Conservation (phyloP, 1,140 invertebrate genomes). For the Macrosteles quadrilineatus region DNA sequence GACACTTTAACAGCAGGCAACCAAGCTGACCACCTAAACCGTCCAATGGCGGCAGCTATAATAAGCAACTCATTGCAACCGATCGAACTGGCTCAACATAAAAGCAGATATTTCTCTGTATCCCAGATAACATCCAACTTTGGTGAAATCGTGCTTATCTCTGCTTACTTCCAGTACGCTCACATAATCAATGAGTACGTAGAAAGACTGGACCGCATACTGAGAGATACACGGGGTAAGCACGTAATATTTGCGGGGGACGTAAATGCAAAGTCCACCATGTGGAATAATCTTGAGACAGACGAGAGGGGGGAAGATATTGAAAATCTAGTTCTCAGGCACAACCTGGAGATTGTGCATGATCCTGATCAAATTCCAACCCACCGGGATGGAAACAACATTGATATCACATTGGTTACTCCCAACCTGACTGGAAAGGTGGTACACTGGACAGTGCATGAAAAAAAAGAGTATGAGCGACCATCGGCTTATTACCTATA, state of each 20-base stretch:
- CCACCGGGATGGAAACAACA: neutral
- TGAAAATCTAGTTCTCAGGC: neutral
- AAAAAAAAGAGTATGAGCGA: neutral
- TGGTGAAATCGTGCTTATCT: too few species aligned
- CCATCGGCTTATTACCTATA: neutral
- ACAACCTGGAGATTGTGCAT: neutral
- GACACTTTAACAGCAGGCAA: too few species aligned
- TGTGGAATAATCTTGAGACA: neutral
- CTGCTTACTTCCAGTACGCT: too few species aligned
- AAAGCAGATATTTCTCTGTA: too few species aligned
- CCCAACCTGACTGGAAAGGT: neutral
- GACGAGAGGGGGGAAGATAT: neutral
- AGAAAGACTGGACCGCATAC: too few species aligned
- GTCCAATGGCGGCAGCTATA: too few species aligned
- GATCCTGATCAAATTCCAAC: neutral
- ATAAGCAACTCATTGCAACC: too few species aligned
- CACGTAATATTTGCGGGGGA: too few species aligned
- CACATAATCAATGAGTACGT: too few species aligned
- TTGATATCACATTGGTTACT: neutral
- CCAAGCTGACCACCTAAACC: too few species aligned
- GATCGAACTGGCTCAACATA: too few species aligned
- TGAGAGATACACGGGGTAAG: neutral
- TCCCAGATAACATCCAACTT: too few species aligned
- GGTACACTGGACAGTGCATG: neutral
- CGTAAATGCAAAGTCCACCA: neutral